Evolutionary conservation across 2,888 invertebrate genomes (phyloP), one percentile per base, ranked within the genome.

Genomic region (Sialis lutaria): DNA sequence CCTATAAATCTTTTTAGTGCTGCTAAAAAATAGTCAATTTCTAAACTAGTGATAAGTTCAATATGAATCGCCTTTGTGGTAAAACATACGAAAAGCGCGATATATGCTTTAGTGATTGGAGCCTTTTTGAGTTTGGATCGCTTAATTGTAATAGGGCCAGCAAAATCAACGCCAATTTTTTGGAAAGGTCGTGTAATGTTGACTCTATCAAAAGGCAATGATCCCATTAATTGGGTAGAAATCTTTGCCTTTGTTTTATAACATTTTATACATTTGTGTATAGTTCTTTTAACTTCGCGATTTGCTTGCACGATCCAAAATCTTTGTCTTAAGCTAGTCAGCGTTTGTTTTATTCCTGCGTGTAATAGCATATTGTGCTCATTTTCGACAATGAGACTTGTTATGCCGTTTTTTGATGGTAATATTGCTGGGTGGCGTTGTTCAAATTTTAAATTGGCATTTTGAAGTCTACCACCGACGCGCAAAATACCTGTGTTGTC

Each of bases 131-230:
- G 5, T 7, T 13, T n/a, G 13, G 10, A 45, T 37, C 48, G 48
- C 35, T 48, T 48, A 7, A 50, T 34, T 6, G 34, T 30, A 34
- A 54, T 52, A n/a, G 52, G 51, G 1, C 54, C 54, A 5, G 47
- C 52, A 42, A 49, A 53, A 45, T 54, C 54, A 6, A 55, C 40
- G 5, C 48, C 51, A 10, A 47, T 45, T 30, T 48, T 52, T 32
- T 10, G 8, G 37, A 53, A 53, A 32, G 46, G 30, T 10, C 44
- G 46, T 10, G 39, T 32, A 39, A 42, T 45, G 13, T 45, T 39
- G 6, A 53, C 33, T 37, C 53, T 45, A 30, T 33, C 13, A 6
- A 6, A 31, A 13, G 53, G 53, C 35, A 52, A 35, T 34, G 49
- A 48, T 9, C 52, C 52, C 52, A 52, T 53, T 10, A 49, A 12